A percentile compares a stretch with the other conserved stretches of the same genome.
phyloP scores from a whole-genome alignment of 92 coral and sea anemone species.

The Galaxea fascicularis region DNA sequence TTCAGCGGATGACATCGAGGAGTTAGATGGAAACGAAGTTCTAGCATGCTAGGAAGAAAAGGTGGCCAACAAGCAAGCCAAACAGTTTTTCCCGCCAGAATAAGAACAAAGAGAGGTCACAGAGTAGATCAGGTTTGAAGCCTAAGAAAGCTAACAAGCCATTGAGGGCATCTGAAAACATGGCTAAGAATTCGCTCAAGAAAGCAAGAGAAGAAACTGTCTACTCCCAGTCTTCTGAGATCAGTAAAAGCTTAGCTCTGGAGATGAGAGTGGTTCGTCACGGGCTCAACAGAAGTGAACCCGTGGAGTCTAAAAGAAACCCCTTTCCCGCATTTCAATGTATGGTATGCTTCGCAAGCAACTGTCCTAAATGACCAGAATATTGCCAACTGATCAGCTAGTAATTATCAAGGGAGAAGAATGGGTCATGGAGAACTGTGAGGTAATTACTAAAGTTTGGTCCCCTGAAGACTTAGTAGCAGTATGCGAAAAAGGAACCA shows the following conservation, averaged over 20 bases:
- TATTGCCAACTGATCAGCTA: slow-evolving; percentile 24
- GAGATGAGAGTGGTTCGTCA: slow-evolving; percentile 40
- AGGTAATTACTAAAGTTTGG: slow-evolving; percentile 26
- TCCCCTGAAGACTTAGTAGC: slow-evolving; percentile 51
- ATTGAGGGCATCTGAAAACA: background rate
- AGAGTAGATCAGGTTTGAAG: background rate
- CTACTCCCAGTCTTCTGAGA: slow-evolving; percentile 43
- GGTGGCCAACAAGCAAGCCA: slow-evolving; percentile 11
- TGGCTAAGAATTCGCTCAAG: background rate
- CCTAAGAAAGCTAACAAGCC: background rate
- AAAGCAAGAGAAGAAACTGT: slow-evolving; percentile 42
- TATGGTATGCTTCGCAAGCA: background rate
- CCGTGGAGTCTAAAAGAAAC: slow-evolving; percentile 17
- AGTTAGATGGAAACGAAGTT: slow-evolving; percentile 12
- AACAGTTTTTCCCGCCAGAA: no score
- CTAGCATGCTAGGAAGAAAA: slow-evolving; percentile 30
- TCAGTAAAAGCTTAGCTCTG: slow-evolving; percentile 21
- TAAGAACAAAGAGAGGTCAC: no score
- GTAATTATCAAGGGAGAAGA: slow-evolving; percentile 38
- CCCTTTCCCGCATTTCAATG: background rate
- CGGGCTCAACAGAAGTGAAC: slow-evolving; percentile 3
- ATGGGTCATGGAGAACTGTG: slow-evolving; percentile 28
- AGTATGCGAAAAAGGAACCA: no score
- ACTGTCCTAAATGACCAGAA: slow-evolving; percentile 40
- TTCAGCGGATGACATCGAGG: background rate